A percentile compares a stretch with the other conserved stretches of the same genome.
Evolutionary conservation across 1,140 invertebrate genomes (phyloP).

Genomic region (Delia radicum): DNA sequence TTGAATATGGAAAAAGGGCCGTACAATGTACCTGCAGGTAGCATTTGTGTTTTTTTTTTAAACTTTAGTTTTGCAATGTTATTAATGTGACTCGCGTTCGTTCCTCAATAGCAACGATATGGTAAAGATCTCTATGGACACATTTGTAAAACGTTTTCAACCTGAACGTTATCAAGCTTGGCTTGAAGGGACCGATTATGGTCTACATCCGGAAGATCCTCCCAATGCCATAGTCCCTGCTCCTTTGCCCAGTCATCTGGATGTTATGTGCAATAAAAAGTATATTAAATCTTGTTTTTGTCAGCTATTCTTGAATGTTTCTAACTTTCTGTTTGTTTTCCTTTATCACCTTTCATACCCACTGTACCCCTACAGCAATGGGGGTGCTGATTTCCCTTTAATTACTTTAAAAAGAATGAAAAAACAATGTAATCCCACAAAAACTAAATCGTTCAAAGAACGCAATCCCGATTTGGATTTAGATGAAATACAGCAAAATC

Average conservation of each 20-base stretch:
- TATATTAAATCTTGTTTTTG: slow-evolving; percentile 26
- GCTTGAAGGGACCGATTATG: slow-evolving; percentile 79
- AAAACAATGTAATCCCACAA: slow-evolving; percentile 54
- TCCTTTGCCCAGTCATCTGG: slow-evolving; percentile 45
- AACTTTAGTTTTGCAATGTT: background rate
- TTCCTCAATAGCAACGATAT: slow-evolving; percentile 77
- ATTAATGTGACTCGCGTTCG: too few species aligned
- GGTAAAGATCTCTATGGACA: slow-evolving; percentile 98
- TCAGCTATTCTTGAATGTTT: background rate
- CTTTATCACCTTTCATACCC: slow-evolving; percentile 10
- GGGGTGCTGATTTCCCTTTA: slow-evolving; percentile 26
- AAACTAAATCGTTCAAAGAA: slow-evolving; percentile 53
- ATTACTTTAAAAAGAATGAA: slow-evolving; percentile 44
- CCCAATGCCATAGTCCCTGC: slow-evolving; percentile 39
- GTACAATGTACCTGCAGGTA: slow-evolving; percentile 74
- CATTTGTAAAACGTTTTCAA: slow-evolving; percentile 93
- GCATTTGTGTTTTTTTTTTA: too few species aligned
- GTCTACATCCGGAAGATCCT: slow-evolving; percentile 90
- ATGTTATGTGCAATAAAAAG: slow-evolving; percentile 53
- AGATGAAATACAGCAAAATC: slow-evolving; percentile 55
- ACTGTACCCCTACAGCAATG: slow-evolving; percentile 27
- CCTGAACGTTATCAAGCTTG: slow-evolving; percentile 74
- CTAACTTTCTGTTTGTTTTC: slow-evolving; percentile 26
- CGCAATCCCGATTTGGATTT: slow-evolving; percentile 55
- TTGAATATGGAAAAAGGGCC: slow-evolving; percentile 96